Evolutionary conservation across 1,140 invertebrate genomes (phyloP).

Genomic region (Trichogramma pretiosum): DNA sequence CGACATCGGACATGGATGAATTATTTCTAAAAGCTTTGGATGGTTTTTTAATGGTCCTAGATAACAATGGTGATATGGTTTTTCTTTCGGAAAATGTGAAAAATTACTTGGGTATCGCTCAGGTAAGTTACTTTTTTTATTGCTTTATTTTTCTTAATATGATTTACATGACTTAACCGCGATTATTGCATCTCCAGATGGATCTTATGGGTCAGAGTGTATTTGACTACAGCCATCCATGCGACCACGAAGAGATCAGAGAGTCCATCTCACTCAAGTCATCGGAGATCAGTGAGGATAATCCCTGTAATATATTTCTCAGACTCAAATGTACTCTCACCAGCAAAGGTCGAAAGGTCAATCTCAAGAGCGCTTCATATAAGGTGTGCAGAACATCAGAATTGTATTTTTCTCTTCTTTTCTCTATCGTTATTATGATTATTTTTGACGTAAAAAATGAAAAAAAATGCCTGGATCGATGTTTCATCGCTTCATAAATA

Average conservation of each 20-base stretch:
- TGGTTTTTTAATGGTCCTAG: constrained; percentile 78
- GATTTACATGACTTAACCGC: no score
- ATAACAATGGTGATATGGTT: constrained; percentile 80
- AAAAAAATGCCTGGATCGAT: no score
- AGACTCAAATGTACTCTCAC: constrained; percentile 87
- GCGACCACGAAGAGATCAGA: constrained; percentile 86
- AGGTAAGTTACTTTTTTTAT: constrained; percentile 53
- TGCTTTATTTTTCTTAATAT: not conserved
- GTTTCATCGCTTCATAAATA: no score
- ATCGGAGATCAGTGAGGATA: constrained; percentile 32
- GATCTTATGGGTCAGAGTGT: constrained; percentile 90
- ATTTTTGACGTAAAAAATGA: no score
- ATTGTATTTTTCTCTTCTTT: no score
- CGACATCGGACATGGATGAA: constrained; percentile 46
- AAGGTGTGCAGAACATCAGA: constrained; percentile 58
- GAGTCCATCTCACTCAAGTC: constrained; percentile 62
- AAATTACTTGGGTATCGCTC: constrained; percentile 79
- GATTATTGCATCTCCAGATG: no score
- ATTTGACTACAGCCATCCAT: constrained; percentile 89
- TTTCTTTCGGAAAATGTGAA: constrained; percentile 86
- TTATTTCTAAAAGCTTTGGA: constrained; percentile 72
- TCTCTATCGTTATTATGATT: no score
- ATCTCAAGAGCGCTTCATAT: constrained; percentile 85
- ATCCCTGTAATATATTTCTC: constrained; percentile 60
- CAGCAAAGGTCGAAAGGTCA: constrained; percentile 81